Evolutionary conservation across 2,888 invertebrate species (phyloP), one percentile per base, ranked within the genome.

Genomic region (Mythimna lalbum): DNA sequence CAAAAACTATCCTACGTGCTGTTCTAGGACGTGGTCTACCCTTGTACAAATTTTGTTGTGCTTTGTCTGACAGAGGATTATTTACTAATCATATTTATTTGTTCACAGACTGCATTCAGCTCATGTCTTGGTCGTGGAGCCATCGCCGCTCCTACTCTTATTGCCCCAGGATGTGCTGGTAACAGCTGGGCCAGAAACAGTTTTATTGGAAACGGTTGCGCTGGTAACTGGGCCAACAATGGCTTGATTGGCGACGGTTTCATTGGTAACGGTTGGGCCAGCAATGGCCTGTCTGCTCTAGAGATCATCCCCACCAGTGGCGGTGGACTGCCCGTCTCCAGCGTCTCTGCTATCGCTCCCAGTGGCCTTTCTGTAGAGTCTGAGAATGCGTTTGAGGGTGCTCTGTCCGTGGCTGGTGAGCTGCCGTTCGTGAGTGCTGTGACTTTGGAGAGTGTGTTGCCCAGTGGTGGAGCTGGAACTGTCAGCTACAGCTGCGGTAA

Each of bases 331-430:
- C 70, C 81, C 10, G 65, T 83, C 36, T 52, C 75, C 70, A 84
- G 76, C 33, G 21, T 33, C 6, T 82, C 80, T n/a, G 50, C 63
- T 21, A 67, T 71, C 21, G 57, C 69, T 23, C 83, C 83, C 33
- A 66, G 27, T 19, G 83, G 80, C 1, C 59, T 83, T 31, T 73
- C 78, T 19, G 36, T 83, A 17, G 64, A 68, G 2, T 83, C 83
- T 56, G 83, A 83, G 23, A 83, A 82, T 43, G 62, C 65, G 10
- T 83, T 63, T 56, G 78, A 83, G 47, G 81, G 83, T 55, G 12
- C 23, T 31, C 50, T 83, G n/a, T 31, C 63, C 23, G 71, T 71
- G 9, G 61, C 63, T 59, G 74, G 75, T 69, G 82, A 76, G 72
- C 62, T 76, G 50, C 81, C 81, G 19, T 81, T 81, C 52, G 27